phyloP scores from a whole-genome alignment of 2,888 invertebrate genomes.

The Acronicta psi region DNA sequence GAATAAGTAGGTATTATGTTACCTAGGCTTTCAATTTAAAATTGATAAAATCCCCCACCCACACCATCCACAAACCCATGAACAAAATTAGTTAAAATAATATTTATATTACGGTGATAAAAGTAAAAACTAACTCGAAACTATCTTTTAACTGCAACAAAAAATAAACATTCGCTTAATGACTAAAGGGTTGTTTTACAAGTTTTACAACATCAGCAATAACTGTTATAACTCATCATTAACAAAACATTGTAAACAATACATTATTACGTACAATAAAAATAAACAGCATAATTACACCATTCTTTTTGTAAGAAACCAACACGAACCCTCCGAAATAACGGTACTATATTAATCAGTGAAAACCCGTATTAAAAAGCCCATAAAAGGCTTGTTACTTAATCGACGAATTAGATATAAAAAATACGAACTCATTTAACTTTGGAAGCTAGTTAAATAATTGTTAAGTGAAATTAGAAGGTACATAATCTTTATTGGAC shows the following conservation, averaged over 20 bases:
- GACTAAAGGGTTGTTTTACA: slow-evolving; percentile 44
- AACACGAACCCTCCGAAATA: slow-evolving; percentile 17
- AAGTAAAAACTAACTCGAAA: neutral
- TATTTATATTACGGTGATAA: slow-evolving; percentile 16
- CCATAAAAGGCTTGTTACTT: slow-evolving; percentile 52
- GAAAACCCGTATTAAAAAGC: slow-evolving; percentile 36
- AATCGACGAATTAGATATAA: slow-evolving; percentile 60
- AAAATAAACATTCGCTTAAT: slow-evolving; percentile 29
- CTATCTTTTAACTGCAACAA: neutral
- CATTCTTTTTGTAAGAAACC: slow-evolving; percentile 35
- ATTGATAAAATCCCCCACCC: no score
- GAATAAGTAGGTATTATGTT: no score
- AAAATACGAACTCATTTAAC: slow-evolving; percentile 65
- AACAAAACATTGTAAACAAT: slow-evolving; percentile 41
- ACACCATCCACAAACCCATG: no score
- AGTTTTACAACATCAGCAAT: slow-evolving; percentile 13
- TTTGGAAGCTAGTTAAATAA: slow-evolving; percentile 70
- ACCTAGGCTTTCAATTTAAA: no score
- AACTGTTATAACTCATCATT: slow-evolving; percentile 30
- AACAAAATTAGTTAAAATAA: no score
- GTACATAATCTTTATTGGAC: slow-evolving; percentile 78
- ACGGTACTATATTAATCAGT: slow-evolving; percentile 26
- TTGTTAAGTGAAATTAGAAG: slow-evolving; percentile 71
- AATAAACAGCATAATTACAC: slow-evolving; percentile 49
- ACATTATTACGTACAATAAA: slow-evolving; percentile 52